Percentiles rank a stretch among this genome's conserved stretches.
Conservation (phyloP, 2,113 vertebrate genomes). For the Tyto alba region DNA sequence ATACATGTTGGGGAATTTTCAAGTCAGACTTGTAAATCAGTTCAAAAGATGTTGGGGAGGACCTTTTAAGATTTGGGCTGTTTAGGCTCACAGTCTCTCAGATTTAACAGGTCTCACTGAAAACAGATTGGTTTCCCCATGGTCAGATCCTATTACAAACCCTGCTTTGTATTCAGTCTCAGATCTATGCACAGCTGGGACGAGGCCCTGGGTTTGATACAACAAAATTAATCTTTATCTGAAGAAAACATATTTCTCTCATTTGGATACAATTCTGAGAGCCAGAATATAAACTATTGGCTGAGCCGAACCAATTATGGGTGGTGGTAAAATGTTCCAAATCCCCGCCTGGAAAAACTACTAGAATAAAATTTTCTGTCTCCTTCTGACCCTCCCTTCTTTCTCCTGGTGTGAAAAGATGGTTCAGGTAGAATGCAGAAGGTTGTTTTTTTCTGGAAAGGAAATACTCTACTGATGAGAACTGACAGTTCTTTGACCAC, state of each 20-base stretch:
- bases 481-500: background rate
- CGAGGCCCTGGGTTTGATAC: rapidly evolving
- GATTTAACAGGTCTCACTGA: background rate
- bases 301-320: background rate
- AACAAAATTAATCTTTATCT: background rate
- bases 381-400: background rate
- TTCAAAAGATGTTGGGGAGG: background rate
- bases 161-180: background rate
- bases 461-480: background rate
- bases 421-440: background rate
- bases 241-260: background rate
- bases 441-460: background rate
- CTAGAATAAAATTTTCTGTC: background rate
- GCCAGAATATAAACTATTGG: background rate
- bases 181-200: background rate
- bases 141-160: background rate
- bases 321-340: background rate
- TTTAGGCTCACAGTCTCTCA: background rate
- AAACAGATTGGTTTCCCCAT: background rate
- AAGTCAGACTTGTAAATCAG: background rate
- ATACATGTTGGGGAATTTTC: background rate
- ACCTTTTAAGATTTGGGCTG: background rate
- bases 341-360: background rate
- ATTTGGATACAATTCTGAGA: background rate
- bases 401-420: background rate